These are phyloP conservation scores for Selene dorsalis DNA, from an alignment of 2,797 vertebrate genomes.

Conservation along the genomic window DNA sequence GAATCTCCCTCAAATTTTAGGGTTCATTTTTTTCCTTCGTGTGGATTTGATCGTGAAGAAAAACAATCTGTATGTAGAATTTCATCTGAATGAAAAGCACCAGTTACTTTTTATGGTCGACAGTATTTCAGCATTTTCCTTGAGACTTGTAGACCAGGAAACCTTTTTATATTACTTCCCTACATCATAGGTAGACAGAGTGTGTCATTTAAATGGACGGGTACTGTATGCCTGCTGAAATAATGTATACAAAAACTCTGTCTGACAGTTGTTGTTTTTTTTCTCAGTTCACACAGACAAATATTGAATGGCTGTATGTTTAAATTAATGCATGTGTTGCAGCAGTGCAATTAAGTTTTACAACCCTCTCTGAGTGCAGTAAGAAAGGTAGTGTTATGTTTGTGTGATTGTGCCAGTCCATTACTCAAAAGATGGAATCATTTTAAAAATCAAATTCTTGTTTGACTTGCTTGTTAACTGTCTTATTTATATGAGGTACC, in stretches of 20 bases:
- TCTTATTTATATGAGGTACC: slow-evolving; percentile 29
- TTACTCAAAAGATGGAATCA: slow-evolving; percentile 22
- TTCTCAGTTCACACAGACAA: not conserved
- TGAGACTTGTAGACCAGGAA: not conserved
- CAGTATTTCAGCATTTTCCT: not conserved
- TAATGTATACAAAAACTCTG: slow-evolving; percentile 6
- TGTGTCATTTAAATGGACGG: slow-evolving; percentile 15
- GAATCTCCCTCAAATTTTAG: not conserved
- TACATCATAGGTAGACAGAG: not conserved
- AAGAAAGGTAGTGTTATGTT: not conserved
- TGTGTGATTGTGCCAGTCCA: not conserved
- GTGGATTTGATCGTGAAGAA: slow-evolving; percentile 5
- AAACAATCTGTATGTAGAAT: not conserved
- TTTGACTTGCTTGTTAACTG: slow-evolving; percentile 13
- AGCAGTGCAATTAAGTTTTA: not conserved
- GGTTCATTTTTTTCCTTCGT: slow-evolving; percentile 37
- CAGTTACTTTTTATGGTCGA: slow-evolving; percentile 14
- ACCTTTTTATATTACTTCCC: slow-evolving; percentile 11
- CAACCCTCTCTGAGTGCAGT: not conserved
- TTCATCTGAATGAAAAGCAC: not conserved
- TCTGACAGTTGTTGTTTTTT: not conserved
- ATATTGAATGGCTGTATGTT: not conserved
- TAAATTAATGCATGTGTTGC: not conserved
- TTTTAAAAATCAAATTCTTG: slow-evolving; percentile 14
- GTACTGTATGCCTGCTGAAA: not conserved